Conservation (phyloP, 2,113 vertebrate species). For the Genyomyrus donnyi region DNA sequence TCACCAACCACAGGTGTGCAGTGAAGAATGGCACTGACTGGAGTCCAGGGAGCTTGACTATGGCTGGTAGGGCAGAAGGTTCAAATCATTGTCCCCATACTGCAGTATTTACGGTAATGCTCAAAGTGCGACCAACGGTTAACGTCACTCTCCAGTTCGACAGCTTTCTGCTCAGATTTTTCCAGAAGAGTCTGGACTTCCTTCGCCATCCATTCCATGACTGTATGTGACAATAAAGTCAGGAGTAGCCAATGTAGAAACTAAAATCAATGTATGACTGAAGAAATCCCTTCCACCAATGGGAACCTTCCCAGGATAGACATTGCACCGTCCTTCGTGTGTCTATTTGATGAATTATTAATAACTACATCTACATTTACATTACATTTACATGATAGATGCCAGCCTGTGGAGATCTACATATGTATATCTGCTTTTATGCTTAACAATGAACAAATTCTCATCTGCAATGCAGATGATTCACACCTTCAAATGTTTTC, state of each 20-base stretch:
- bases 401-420: not conserved
- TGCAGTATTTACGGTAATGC: not conserved
- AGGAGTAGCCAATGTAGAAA: not conserved
- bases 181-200: not conserved
- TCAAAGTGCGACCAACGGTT: not conserved
- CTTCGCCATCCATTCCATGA: not conserved
- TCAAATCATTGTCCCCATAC: not conserved
- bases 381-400: conserved; percentile 1
- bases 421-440: not conserved
- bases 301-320: not conserved
- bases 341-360: not conserved
- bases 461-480: conserved; percentile 3
- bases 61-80: not conserved
- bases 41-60: not conserved
- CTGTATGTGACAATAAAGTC: not conserved
- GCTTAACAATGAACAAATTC: conserved; percentile 7
- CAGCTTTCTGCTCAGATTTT: not conserved
- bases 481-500: not conserved
- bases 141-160: not conserved
- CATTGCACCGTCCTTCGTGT: not conserved
- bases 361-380: conserved; percentile 1
- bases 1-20: not conserved
- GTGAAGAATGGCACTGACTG: not conserved
- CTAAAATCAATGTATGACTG: not conserved
- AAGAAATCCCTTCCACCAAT: not conserved